Evolutionary conservation across 2,113 vertebrate species (phyloP), one percentile per base, ranked within the genome.

Genomic region (Stictonetta naevosa): DNA sequence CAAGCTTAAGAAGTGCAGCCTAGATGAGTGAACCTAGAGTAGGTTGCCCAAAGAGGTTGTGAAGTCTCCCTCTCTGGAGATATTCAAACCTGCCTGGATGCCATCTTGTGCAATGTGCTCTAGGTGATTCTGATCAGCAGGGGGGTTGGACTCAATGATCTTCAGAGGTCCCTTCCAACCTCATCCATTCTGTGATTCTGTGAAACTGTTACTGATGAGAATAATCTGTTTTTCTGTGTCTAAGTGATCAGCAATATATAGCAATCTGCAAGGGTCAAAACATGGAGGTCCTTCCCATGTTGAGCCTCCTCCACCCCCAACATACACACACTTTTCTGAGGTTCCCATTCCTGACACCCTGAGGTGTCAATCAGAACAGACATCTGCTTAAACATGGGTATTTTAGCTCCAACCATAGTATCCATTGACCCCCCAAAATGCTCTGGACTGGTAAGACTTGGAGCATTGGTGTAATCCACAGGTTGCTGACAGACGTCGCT

Each of bases 391-490:
- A 62, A 62, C 52, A 3, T 2, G 26, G 25, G 4, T 33, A 19
- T 29, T 75, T 50, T 48, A 29, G 8, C 48, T 88, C 23, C 13
- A 18, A 22, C 7, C 22, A 8, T 42, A 9, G 25, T 20, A 31
- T 33, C 31, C 1, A 0, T 38, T 71, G 46, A 67, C 13, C 23
- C 11, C 11, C 29, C 11, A 12, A 59, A 71, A 14, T 14, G 2
- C 0, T 0, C 40, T 1, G 4, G 18, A 10, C 13, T 14, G 7
- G 9, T 29, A 23, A 50, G 29, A 17, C 52, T 42, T n/a, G 3
- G 34, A 13, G 20, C 31, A 7, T 21, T 2, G 0, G 22, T 33
- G 36, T 73, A 11, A 8, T 22, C 38, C 3, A 3, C 4, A 6
- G 33, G 6, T 8, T 88, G 34, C 50, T 8, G 12, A 10, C 0